Percentiles rank a stretch among this genome's conserved stretches.
Conservation (phyloP, 1,140 invertebrate genomes). For the Bilobella aurantiaca region DNA sequence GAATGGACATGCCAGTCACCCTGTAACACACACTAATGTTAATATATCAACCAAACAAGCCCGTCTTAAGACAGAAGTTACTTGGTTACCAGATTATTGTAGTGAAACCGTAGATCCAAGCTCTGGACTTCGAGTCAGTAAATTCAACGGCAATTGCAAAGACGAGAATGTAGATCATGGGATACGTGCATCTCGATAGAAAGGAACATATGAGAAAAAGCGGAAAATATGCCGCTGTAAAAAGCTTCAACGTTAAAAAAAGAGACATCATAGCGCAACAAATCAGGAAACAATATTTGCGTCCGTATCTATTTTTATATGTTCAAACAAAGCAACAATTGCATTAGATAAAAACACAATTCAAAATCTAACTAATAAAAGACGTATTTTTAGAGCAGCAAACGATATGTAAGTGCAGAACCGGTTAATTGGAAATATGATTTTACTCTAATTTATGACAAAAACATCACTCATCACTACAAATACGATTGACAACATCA, state of each 20-base stretch:
- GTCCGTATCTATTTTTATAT: too few species aligned
- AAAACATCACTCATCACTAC: too few species aligned
- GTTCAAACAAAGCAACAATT: too few species aligned
- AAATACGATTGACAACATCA: too few species aligned
- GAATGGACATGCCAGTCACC: background rate
- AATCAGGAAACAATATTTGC: background rate
- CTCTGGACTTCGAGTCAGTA: too few species aligned
- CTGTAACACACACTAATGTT: background rate
- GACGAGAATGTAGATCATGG: background rate
- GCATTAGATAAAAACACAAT: too few species aligned
- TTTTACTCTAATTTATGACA: too few species aligned
- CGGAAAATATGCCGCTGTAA: background rate
- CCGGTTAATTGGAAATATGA: too few species aligned
- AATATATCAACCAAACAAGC: background rate
- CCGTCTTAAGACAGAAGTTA: too few species aligned
- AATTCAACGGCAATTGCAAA: background rate
- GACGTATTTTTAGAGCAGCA: too few species aligned
- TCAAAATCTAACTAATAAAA: background rate
- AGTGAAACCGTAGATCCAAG: background rate
- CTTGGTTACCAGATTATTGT: background rate
- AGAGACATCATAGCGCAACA: background rate
- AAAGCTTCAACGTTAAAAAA: background rate
- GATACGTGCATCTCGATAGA: background rate
- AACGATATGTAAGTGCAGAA: too few species aligned
- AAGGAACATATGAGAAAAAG: background rate